A percentile compares a stretch with the other conserved stretches of the same genome.
Conservation (phyloP, 2,797 vertebrate species). For the Denticeps clupeoides region DNA sequence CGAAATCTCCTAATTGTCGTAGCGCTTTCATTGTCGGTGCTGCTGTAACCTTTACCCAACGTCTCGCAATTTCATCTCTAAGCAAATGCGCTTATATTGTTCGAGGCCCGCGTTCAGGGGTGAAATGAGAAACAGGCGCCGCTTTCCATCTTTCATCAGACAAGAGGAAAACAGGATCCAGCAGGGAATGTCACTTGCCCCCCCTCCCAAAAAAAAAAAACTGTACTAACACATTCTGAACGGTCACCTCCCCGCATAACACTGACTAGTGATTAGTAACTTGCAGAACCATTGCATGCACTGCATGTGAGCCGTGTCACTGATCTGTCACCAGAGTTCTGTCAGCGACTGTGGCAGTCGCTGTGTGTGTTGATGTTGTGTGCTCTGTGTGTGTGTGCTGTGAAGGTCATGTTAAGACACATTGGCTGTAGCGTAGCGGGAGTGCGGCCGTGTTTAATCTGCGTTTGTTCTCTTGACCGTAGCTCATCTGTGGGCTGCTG, state of each 20-base stretch:
- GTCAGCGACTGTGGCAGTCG: constrained; percentile 7
- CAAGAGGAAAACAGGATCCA: too few relatives aligned
- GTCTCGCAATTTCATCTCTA: constrained; percentile 12
- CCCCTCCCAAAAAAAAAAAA: too few relatives aligned
- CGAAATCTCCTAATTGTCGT: constrained; percentile 30
- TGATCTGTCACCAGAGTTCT: constrained; percentile 4
- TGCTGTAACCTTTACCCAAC: constrained; percentile 17
- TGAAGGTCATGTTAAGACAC: too few relatives aligned
- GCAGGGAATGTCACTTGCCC: too few relatives aligned
- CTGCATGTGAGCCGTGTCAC: too few relatives aligned
- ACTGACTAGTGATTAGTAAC: too few relatives aligned
- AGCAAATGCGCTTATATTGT: not conserved
- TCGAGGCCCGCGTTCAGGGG: too few relatives aligned
- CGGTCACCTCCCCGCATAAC: too few relatives aligned
- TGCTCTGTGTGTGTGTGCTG: not conserved
- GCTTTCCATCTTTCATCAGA: too few relatives aligned
- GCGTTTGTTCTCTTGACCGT: constrained; percentile 60
- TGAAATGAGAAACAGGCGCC: too few relatives aligned
- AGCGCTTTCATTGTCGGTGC: constrained; percentile 23
- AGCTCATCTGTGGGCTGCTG: constrained; percentile 68
- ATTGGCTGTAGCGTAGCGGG: constrained; percentile 26
- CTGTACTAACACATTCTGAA: too few relatives aligned
- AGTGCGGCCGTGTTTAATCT: constrained; percentile 53
- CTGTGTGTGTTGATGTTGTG: constrained; percentile 3
- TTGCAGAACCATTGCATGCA: too few relatives aligned